phyloP scores from a whole-genome alignment of 2,113 vertebrate genomes.

The Cromileptes altivelis region DNA sequence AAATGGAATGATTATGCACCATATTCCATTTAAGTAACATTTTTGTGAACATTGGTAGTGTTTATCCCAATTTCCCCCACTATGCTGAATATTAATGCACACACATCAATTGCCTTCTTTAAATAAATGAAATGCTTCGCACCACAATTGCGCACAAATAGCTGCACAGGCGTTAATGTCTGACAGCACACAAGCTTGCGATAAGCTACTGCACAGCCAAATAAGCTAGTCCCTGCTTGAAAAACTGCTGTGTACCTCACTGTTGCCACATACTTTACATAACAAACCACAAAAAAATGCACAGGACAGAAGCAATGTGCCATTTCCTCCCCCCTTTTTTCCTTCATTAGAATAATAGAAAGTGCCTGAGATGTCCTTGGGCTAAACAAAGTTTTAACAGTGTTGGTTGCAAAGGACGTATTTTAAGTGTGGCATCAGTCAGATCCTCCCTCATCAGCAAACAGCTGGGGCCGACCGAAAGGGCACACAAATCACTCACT shows the following conservation, averaged over 20 bases:
- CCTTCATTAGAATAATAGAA: conserved; percentile 21
- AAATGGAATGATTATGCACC: background rate
- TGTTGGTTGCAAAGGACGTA: conserved; percentile 47
- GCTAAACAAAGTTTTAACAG: conserved; percentile 51
- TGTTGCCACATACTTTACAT: conserved; percentile 21
- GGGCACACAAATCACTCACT: conserved; percentile 75
- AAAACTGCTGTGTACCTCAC: conserved; percentile 11
- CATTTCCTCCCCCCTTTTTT: background rate
- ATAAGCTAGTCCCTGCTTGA: conserved; percentile 7
- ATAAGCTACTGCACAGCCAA: conserved; percentile 25
- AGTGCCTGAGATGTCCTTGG: conserved; percentile 44
- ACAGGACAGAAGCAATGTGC: conserved; percentile 11
- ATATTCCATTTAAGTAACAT: background rate
- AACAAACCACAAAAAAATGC: background rate
- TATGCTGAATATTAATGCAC: background rate
- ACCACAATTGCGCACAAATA: background rate
- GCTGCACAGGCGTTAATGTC: background rate
- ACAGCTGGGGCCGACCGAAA: conserved; percentile 68
- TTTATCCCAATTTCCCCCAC: background rate
- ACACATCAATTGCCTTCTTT: background rate
- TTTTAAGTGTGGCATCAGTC: conserved; percentile 55
- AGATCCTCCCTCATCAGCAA: conserved; percentile 73
- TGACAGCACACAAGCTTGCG: background rate
- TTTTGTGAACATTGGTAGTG: background rate
- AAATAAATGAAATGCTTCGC: background rate